These are phyloP conservation scores for Sympetrum striolatum DNA, from an alignment of 2,888 invertebrate species.

Conservation along the genomic window DNA sequence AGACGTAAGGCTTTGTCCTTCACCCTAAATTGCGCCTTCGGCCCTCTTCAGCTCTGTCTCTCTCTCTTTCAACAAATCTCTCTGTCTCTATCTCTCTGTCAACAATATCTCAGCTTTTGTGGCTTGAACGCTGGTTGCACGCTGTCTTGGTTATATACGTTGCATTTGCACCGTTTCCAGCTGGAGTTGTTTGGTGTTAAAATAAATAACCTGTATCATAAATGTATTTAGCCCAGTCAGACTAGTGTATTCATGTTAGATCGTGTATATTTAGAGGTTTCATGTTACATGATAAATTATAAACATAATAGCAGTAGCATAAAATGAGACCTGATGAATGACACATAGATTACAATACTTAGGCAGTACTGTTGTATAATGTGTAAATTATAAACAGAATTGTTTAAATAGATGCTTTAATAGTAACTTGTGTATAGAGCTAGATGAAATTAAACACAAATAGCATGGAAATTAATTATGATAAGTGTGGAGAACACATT, in stretches of 20 bases:
- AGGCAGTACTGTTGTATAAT: neutral
- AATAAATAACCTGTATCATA: neutral
- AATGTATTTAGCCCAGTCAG: neutral
- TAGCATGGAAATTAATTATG: neutral
- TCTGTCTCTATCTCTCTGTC: neutral
- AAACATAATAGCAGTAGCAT: neutral
- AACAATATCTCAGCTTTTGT: slow-evolving; percentile 17
- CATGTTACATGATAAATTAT: neutral
- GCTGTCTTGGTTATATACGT: slow-evolving; percentile 37
- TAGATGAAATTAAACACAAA: neutral
- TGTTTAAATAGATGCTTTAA: slow-evolving; percentile 1
- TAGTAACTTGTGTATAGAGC: neutral
- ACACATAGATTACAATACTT: neutral
- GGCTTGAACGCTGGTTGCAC: slow-evolving; percentile 42
- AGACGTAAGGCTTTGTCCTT: slow-evolving; percentile 72
- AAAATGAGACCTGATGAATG: neutral
- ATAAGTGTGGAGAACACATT: no score
- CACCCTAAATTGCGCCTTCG: neutral
- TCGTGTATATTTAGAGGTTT: neutral
- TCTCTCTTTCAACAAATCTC: neutral
- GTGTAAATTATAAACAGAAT: neutral
- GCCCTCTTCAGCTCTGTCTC: neutral
- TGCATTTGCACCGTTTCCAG: slow-evolving; percentile 40
- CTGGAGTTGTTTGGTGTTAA: neutral
- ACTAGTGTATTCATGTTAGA: neutral